Conservation (phyloP, 2,113 vertebrate genomes). For the Paedocypris sp. region DNA sequence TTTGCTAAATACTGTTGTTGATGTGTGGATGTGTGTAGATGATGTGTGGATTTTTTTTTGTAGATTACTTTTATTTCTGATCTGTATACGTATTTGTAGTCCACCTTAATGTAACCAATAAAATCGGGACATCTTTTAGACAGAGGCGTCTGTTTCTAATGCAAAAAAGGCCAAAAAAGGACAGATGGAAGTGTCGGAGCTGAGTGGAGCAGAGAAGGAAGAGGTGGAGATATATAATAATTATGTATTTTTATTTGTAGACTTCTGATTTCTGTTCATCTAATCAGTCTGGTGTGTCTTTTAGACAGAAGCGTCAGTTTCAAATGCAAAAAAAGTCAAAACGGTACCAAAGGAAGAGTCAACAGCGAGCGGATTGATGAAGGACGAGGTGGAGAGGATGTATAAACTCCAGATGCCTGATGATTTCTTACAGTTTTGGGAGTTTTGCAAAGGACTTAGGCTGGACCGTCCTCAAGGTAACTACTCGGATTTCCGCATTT, state of each 20-base stretch:
- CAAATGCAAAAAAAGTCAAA: not conserved
- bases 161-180: conserved; percentile 8
- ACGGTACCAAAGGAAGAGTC: conserved; percentile 16
- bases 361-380: conserved; percentile 44
- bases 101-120: no score
- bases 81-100: no score
- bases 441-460: conserved; percentile 73
- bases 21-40: no score
- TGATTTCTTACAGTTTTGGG: conserved; percentile 90
- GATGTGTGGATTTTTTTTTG: no score
- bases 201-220: conserved; percentile 53
- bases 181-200: conserved; percentile 30
- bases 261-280: not conserved
- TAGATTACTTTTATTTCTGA: no score
- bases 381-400: conserved; percentile 63
- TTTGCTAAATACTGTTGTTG: no score
- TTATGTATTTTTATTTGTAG: not conserved
- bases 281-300: not conserved
- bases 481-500: no score
- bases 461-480: conserved; percentile 77
- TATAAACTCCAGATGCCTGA: conserved; percentile 79
- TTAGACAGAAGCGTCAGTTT: not conserved
- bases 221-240: conserved; percentile 56
- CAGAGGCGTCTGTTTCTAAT: not conserved
- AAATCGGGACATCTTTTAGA: not conserved